Base-by-base conservation (phyloP, 2,888 invertebrate species). In the Nysson spinosus region DNA sequence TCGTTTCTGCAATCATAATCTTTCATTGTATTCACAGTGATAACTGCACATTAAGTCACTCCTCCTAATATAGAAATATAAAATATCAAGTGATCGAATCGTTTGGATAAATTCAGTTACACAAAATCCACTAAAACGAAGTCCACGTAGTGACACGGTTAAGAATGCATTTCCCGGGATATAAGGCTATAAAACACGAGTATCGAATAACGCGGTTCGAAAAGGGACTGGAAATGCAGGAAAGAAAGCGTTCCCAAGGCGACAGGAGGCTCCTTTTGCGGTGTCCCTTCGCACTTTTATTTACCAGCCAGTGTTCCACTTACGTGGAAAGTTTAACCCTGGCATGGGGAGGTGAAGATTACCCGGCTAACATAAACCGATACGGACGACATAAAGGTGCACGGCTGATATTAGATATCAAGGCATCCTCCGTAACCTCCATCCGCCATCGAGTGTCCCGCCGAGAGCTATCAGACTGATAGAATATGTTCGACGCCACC, bases 401-500 rank as follows among this genome's bases (percentile, higher is more conserved):
- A 69, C 71, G 50, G 47, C 58, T 67, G 68, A 76, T 78, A 79
- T 81, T 78, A 78, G 76, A 76, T 82, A 82, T 73, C 78, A 70
- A 74, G 75, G 73, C 66, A 69, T 72, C 72, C 75, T 39, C 65
- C 50, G 62, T 67, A 52, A 55, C 69, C 66, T 65, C 55, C 58
- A 39, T 44, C 62, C 75, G 50, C 72, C 67, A 52, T 73, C 62
- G 73, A 78, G 78, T 77, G 74, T 78, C 75, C 83, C 83, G 44
- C 63, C 54, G 82, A 82, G 80, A 79, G 81, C 81, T 80, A 84
- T 84, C 81, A 78, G 77, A 78, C 81, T 75, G 82, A 82, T 81
- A 83, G 80, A 81, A 83, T 81, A 82, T 77, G 76, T 75, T 75
- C 74, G 66, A 64, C 65, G 68, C 26, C 60, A 47, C 55, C 61